Percentiles rank a stretch among this genome's conserved stretches.
Evolutionary conservation across 1,140 invertebrate species (phyloP).

Genomic region (Pararge aegeria): DNA sequence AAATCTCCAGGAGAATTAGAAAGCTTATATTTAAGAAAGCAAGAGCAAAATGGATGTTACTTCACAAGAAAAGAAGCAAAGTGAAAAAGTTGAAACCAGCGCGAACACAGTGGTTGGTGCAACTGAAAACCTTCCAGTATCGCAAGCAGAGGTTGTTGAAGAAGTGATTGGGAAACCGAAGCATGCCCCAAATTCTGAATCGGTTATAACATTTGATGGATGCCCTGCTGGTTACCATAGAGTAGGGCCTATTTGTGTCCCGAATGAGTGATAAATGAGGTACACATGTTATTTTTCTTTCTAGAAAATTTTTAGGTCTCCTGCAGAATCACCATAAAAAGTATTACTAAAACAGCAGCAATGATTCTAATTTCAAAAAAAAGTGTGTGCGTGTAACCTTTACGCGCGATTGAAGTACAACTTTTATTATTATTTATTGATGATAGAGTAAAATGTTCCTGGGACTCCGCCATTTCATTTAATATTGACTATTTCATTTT

Average conservation of each 20-base stretch:
- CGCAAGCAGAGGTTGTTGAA: not conserved
- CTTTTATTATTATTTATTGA: no score
- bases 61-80: not conserved
- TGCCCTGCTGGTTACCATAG: conserved; percentile 20
- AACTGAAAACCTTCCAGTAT: not conserved
- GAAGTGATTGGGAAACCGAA: not conserved
- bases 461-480: no score
- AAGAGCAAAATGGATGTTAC: not conserved
- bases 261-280: not conserved
- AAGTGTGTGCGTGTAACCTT: no score
- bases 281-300: not conserved
- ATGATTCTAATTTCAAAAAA: no score
- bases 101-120: not conserved
- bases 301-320: not conserved
- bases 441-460: no score
- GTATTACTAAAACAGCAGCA: no score
- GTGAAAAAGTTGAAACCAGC: conserved; percentile 5
- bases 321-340: no score
- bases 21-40: no score
- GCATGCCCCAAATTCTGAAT: not conserved
- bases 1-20: no score
- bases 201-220: not conserved
- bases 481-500: no score
- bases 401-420: no score
- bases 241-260: conserved; percentile 20